Evolutionary conservation across 1,140 invertebrate genomes (phyloP), one percentile per base, ranked within the genome.

Genomic region (Aphidius gifuensis): DNA sequence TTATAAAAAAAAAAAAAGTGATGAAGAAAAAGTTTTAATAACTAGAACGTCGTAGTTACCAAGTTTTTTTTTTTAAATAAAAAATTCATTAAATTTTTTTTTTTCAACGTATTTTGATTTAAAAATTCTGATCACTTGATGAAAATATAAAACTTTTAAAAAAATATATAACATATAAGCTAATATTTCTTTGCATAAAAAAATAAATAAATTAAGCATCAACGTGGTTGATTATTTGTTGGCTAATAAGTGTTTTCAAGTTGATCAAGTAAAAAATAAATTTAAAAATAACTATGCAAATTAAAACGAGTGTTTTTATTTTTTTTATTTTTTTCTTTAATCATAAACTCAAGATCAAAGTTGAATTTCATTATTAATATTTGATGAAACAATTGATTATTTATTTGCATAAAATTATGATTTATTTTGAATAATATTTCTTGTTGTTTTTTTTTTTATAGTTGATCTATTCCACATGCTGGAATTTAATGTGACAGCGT

Each of bases 401-500:
- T 32, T 32, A 21, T 5, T 50, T 23, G 23, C 7, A 50, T 32
- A 23, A 21, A 6, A n/a, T 53, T 53, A 5, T 39, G 8, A 23
- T 51, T 53, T 9, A 32, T 58, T 46, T 38, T 32, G 6, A 53
- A 32, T 38, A 53, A 9, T 53, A 40, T 40, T 38, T 53, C n/a
- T n/a, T n/a, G n/a, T n/a, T 54, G 38, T 39, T n/a, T 47, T 61
- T 4, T 9, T 16, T 54, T 50, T n/a, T 87, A 64, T 85, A 94
- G 94, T 98, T 72, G 96, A 99, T 80, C 83, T 99, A 54, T 84
- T 99, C 62, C 96, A 98, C 82, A 97, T 98, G 93, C 80, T 98
- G 75, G 96, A 99, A 78, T 92, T 93, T 77, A 97, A 97, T 79
- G 89, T 95, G 21, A 87, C 91, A 0, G 89, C 97, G 9, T 91